These are phyloP conservation scores for Channa maculata DNA, from an alignment of 2,113 vertebrate genomes.

Conservation along the genomic window DNA sequence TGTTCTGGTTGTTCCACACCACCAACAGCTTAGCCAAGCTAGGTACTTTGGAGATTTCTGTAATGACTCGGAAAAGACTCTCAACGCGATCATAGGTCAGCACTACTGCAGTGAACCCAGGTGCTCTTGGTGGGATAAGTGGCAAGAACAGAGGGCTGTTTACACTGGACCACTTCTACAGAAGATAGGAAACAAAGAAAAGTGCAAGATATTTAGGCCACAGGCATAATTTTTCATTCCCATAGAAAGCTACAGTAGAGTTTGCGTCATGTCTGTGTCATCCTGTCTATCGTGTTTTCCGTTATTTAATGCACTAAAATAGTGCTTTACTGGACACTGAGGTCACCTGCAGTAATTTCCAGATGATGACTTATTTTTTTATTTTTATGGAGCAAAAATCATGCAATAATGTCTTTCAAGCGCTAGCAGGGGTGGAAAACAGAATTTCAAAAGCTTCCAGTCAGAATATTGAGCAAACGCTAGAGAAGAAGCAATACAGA, in stretches of 20 bases:
- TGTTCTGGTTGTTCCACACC: conserved; percentile 99
- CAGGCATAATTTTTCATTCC: not conserved
- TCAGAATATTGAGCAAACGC: conserved; percentile 39
- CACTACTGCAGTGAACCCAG: conserved; percentile 97
- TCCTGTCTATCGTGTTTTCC: conserved; percentile 49
- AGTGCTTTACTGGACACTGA: conserved; percentile 44
- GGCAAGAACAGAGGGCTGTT: conserved; percentile 97
- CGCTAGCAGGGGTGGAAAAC: conserved; percentile 27
- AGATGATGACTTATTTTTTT: conserved; percentile 47
- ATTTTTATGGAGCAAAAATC: conserved; percentile 57
- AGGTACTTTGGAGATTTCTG: conserved; percentile 96
- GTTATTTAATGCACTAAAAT: conserved; percentile 55
- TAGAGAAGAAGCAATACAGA: conserved; percentile 19
- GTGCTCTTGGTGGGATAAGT: conserved; percentile 93
- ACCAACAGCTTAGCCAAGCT: conserved; percentile 96
- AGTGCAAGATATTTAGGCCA: not conserved
- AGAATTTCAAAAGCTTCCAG: conserved; percentile 34
- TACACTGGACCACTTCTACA: conserved; percentile 95
- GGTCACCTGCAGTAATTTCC: conserved; percentile 59
- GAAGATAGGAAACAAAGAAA: conserved; percentile 31
- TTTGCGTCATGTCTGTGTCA: not conserved
- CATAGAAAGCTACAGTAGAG: not conserved
- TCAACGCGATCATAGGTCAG: conserved; percentile 97
- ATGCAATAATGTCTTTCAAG: conserved; percentile 50
- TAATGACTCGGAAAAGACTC: conserved; percentile 98